Evolutionary conservation across 2,113 vertebrate species (phyloP).

Genomic region (Proterorhinus semilunaris): DNA sequence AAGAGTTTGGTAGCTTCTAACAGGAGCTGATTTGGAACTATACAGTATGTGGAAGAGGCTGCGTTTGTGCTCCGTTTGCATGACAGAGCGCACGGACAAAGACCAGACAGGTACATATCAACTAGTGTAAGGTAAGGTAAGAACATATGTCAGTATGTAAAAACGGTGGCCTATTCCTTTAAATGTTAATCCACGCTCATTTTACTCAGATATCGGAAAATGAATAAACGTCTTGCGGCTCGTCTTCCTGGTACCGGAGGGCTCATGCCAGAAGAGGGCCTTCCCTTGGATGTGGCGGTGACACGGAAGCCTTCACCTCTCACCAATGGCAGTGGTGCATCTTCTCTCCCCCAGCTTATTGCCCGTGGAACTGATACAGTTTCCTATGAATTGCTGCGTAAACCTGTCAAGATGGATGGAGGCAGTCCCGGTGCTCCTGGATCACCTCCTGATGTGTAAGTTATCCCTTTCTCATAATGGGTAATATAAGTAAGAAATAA

Average conservation of each 20-base stretch:
- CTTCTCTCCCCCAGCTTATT: conserved; percentile 85
- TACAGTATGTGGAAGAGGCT: too few relatives aligned
- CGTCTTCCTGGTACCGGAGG: conserved; percentile 83
- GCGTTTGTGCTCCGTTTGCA: too few relatives aligned
- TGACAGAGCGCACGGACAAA: too few relatives aligned
- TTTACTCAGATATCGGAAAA: conserved; percentile 89
- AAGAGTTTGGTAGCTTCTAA: too few relatives aligned
- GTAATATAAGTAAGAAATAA: not conserved
- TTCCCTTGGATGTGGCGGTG: conserved; percentile 80
- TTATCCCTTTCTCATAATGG: not conserved
- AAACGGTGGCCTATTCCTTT: too few relatives aligned
- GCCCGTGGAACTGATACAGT: conserved; percentile 88
- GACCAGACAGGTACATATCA: too few relatives aligned
- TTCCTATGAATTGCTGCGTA: conserved; percentile 82
- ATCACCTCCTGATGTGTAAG: conserved; percentile 93
- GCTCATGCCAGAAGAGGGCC: conserved; percentile 86
- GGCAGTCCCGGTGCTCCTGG: conserved; percentile 88
- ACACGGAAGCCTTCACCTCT: conserved; percentile 84
- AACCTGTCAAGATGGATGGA: conserved; percentile 88
- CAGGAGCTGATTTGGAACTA: too few relatives aligned
- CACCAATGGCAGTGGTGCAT: conserved; percentile 85
- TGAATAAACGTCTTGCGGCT: conserved; percentile 93
- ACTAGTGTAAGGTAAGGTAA: too few relatives aligned
- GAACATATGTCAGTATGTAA: too few relatives aligned
- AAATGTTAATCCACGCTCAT: not conserved